Percentiles rank a stretch among this genome's conserved stretches.
phyloP scores from a whole-genome alignment of 1,140 invertebrate genomes.

The Drosophila obscura region DNA sequence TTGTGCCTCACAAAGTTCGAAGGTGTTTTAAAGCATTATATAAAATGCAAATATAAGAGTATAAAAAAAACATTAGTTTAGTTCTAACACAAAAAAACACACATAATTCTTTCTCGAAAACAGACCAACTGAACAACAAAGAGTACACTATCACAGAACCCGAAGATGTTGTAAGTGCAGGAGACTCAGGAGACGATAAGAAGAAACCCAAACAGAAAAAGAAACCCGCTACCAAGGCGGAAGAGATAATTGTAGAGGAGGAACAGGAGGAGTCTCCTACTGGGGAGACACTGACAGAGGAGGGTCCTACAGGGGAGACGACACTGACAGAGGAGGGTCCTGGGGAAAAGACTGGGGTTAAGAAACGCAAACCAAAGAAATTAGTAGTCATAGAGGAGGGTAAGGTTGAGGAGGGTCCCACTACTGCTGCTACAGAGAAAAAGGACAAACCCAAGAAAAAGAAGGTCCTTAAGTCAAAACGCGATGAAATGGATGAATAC shows the following conservation, averaged over 20 bases:
- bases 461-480: slow-evolving; percentile 68
- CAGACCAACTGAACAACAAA: slow-evolving; percentile 83
- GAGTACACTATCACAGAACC: slow-evolving; percentile 83
- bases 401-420: slow-evolving; percentile 54
- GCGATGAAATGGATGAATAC: slow-evolving; percentile 81
- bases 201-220: slow-evolving; percentile 72
- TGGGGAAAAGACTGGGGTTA: slow-evolving; percentile 59
- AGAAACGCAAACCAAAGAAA: slow-evolving; percentile 64
- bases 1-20: slow-evolving; percentile 44
- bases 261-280: slow-evolving; percentile 2
- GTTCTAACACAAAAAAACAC: slow-evolving; percentile 76
- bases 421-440: slow-evolving; percentile 34
- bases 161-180: slow-evolving; percentile 79
- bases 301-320: slow-evolving; percentile 12
- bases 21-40: slow-evolving; percentile 75
- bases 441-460: slow-evolving; percentile 73
- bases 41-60: slow-evolving; percentile 76
- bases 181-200: slow-evolving; percentile 48
- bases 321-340: slow-evolving; percentile 54
- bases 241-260: slow-evolving; percentile 57
- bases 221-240: slow-evolving; percentile 41
- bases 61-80: slow-evolving; percentile 70
- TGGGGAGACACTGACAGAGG: too few relatives aligned
- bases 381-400: slow-evolving; percentile 29
- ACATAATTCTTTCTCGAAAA: slow-evolving; percentile 79